Evolutionary conservation across 2,888 invertebrate species (phyloP).

Genomic region (Trachelus troglodyta): DNA sequence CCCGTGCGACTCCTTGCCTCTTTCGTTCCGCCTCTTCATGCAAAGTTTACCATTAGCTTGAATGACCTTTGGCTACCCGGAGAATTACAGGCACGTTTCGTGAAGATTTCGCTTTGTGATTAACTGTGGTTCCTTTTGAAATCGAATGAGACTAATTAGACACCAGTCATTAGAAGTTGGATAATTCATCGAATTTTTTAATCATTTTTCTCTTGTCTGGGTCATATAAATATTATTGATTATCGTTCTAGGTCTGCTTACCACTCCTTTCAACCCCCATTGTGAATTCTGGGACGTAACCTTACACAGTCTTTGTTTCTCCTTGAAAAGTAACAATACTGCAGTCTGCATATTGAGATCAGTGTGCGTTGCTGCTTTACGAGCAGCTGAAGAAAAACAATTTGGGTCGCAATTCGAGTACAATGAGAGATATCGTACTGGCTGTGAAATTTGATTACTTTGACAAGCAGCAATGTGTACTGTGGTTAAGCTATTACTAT

Average conservation of each 20-base stretch:
- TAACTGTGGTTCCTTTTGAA: not conserved
- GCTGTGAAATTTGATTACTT: not conserved
- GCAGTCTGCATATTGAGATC: not conserved
- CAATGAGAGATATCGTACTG: not conserved
- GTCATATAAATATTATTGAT: too few species aligned
- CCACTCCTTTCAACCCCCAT: not conserved
- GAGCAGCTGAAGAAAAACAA: not conserved
- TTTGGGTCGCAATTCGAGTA: not conserved
- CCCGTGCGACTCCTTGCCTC: not conserved
- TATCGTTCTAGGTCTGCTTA: not conserved
- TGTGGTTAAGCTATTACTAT: not conserved
- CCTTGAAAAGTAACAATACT: not conserved
- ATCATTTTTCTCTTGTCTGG: too few species aligned
- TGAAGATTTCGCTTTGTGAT: not conserved
- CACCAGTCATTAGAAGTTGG: not conserved
- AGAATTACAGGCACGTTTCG: not conserved
- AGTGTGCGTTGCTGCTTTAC: not conserved
- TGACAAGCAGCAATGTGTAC: not conserved
- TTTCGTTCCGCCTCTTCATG: not conserved
- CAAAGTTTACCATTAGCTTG: not conserved
- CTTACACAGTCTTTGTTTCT: not conserved
- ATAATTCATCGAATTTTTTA: not conserved
- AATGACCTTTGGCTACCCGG: not conserved
- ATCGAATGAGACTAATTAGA: not conserved
- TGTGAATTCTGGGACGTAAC: not conserved